Conservation (phyloP, 2,888 invertebrate genomes). For the Cheilosia impressa region DNA sequence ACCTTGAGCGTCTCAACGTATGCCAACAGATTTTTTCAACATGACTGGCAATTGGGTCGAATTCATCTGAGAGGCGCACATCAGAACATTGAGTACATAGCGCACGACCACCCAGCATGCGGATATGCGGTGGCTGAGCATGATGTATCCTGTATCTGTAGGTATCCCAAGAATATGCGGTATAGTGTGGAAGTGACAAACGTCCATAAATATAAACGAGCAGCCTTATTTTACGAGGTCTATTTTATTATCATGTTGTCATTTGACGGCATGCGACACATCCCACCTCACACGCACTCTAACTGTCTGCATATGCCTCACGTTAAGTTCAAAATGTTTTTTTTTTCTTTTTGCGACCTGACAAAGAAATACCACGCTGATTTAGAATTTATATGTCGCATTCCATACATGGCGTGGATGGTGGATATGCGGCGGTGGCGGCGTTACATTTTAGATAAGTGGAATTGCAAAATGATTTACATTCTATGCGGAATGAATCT, state of each 20-base stretch:
- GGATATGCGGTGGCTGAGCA: too few species aligned
- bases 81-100: background rate
- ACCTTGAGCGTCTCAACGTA: constrained; percentile 20
- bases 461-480: constrained; percentile 45
- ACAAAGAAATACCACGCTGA: constrained; percentile 36
- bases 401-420: background rate
- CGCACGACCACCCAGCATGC: too few species aligned
- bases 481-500: constrained; percentile 19
- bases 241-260: constrained; percentile 59
- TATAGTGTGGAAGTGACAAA: constrained; percentile 36
- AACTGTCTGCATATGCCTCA: constrained; percentile 10
- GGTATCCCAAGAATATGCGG: background rate
- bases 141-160: background rate
- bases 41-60: constrained; percentile 41
- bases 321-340: too few species aligned
- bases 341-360: constrained; percentile 44
- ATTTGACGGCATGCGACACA: constrained; percentile 36
- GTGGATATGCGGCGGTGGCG: background rate
- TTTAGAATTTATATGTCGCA: constrained; percentile 26
- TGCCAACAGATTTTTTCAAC: constrained; percentile 30
- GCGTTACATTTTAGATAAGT: constrained; percentile 17
- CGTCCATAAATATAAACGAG: constrained; percentile 52
- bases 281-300: constrained; percentile 5
- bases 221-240: constrained; percentile 46
- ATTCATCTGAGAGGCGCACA: background rate